phyloP scores from a whole-genome alignment of 2,797 vertebrate species.

The Peromyscus melanophrys region DNA sequence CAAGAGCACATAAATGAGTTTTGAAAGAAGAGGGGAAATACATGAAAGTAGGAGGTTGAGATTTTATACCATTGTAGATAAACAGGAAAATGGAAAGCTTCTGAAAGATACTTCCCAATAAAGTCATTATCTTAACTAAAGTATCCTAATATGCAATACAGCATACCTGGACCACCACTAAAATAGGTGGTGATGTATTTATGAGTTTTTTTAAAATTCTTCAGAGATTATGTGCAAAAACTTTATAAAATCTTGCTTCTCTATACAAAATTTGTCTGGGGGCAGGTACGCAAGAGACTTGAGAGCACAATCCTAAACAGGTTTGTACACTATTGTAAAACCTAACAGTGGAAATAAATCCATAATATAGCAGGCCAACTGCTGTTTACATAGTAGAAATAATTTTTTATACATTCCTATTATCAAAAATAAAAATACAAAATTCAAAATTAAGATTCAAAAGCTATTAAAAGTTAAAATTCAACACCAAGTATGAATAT shows the following conservation, averaged over 20 bases:
- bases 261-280: conserved; percentile 67
- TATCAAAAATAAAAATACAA: conserved; percentile 64
- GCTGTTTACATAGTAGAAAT: conserved; percentile 50
- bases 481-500: conserved; percentile 42
- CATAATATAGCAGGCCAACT: conserved; percentile 47
- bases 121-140: conserved; percentile 54
- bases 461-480: background rate
- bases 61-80: conserved; percentile 38
- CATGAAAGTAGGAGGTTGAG: conserved; percentile 57
- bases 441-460: conserved; percentile 39
- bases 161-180: conserved; percentile 42
- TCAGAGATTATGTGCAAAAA: conserved; percentile 20
- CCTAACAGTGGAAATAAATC: conserved; percentile 61
- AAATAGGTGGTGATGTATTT: conserved; percentile 50
- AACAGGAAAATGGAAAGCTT: conserved; percentile 61
- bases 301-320: conserved; percentile 65
- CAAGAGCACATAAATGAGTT: conserved; percentile 59
- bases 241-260: conserved; percentile 64
- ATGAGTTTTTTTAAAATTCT: conserved; percentile 11
- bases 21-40: conserved; percentile 20
- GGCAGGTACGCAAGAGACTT: conserved; percentile 47
- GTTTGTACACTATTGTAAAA: conserved; percentile 66
- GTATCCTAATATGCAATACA: conserved; percentile 58
- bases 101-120: conserved; percentile 63
- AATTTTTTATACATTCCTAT: conserved; percentile 69